phyloP scores from a whole-genome alignment of 2,113 vertebrate genomes.

The Phrynocephalus versicolor region DNA sequence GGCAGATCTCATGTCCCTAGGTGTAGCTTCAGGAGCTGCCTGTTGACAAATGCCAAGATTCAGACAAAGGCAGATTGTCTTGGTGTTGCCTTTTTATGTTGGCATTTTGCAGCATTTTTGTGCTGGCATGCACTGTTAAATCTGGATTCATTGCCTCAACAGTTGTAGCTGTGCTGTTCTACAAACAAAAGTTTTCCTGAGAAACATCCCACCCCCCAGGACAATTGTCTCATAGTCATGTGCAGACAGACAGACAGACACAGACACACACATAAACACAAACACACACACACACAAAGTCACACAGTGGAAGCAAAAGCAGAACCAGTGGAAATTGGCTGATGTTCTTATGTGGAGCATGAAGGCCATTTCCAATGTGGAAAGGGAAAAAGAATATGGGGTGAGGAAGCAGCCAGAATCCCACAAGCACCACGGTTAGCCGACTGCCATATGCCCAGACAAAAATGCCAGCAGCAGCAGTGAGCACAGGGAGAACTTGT shows the following conservation, averaged over 20 bases:
- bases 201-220: too few species aligned
- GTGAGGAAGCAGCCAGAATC: constrained; percentile 47
- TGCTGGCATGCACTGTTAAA: neutral
- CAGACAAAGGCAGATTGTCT: constrained; percentile 48
- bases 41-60: constrained; percentile 88
- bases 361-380: constrained; percentile 33
- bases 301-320: neutral
- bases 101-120: constrained; percentile 46
- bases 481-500: constrained; percentile 88
- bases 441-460: constrained; percentile 93
- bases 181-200: neutral
- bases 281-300: neutral
- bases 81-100: constrained; percentile 48
- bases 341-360: constrained; percentile 5
- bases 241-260: neutral
- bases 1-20: neutral
- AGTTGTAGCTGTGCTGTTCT: neutral
- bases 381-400: too few species aligned
- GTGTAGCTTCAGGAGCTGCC: constrained; percentile 40
- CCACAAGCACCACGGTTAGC: constrained; percentile 78
- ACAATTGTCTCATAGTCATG: neutral
- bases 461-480: constrained; percentile 83
- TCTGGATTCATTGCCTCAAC: neutral
- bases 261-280: neutral
- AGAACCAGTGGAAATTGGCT: constrained; percentile 11